Evolutionary conservation across 2,888 invertebrate genomes (phyloP), one percentile per base, ranked within the genome.

Genomic region (Eilema depressum): DNA sequence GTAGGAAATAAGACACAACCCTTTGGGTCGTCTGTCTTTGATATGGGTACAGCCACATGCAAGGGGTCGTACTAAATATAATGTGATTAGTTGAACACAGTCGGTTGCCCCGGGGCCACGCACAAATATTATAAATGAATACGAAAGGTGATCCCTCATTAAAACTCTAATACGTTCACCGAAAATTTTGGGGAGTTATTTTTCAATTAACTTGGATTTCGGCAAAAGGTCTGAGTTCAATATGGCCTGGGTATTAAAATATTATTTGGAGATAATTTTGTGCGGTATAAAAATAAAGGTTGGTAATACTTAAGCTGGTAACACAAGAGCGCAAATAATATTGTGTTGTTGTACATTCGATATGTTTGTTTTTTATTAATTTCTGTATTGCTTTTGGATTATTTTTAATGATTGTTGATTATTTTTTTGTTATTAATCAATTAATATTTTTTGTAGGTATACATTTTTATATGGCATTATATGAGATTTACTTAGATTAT

Each of bases 181-280:
- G n/a, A 70, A 66, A 70, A 76, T 80, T 73, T 62, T 63, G 17
- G 26, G 17, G 37, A 56, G 81, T 78, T 78, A 71, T 78, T 77
- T 82, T 82, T 75, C 76, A 75, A 82, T 82, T 81, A 79, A 74
- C 73, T 25, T n/a, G 53, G 10, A 4, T 53, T n/a, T n/a, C 20
- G 8, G 53, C n/a, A 10, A 3, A 61, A 47, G 59, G 64, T n/a
- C 53, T n/a, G 53, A 66, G 74, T 77, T 79, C 77, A 81, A 81
- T 83, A 77, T 79, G 20, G 53, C n/a, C n/a, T 53, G 53, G n/a
- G n/a, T 53, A 53, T n/a, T n/a, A 53, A n/a, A n/a, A 20, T 53
- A 53, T 47, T n/a, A 53, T 53, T 53, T 53, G n/a, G 20, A n/a
- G 53, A 53, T 53, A 53, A 53, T 53, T 53, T 53, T 53, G 5